Evolutionary conservation across 2,113 vertebrate genomes (phyloP).

Genomic region (Todiramphus chloris): DNA sequence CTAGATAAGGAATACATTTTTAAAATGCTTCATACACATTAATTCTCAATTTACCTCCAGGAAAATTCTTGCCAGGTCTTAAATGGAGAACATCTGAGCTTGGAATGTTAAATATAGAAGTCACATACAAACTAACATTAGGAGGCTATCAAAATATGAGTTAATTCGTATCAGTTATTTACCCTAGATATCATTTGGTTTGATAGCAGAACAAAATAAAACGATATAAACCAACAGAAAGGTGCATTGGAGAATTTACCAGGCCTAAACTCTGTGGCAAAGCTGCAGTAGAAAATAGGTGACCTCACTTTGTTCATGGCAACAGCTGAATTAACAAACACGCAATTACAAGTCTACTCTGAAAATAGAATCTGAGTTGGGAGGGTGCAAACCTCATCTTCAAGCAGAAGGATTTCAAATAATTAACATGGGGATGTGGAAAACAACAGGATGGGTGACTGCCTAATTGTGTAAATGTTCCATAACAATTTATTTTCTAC

Average conservation of each 20-base stretch:
- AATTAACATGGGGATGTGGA: conserved; percentile 26
- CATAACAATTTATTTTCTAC: background rate
- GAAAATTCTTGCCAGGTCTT: background rate
- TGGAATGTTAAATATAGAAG: background rate
- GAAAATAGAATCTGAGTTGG: conserved; percentile 46
- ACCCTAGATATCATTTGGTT: fast-evolving
- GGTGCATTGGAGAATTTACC: background rate
- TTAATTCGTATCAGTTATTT: background rate
- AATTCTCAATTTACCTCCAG: background rate
- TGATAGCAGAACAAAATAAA: background rate
- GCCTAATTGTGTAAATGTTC: conserved; percentile 15
- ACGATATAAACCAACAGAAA: background rate
- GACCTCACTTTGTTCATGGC: conserved; percentile 65
- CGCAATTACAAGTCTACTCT: conserved; percentile 38
- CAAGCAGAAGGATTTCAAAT: conserved; percentile 23
- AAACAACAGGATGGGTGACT: conserved; percentile 27
- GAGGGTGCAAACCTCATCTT: background rate
- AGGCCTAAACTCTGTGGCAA: background rate
- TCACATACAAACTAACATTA: background rate
- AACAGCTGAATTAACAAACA: conserved; percentile 59
- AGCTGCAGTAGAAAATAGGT: conserved; percentile 9
- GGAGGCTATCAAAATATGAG: background rate
- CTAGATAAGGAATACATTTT: background rate
- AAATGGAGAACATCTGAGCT: background rate
- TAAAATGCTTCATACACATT: background rate